phyloP scores from a whole-genome alignment of 2,113 vertebrate species.

The cat (Felis catus) region DNA sequence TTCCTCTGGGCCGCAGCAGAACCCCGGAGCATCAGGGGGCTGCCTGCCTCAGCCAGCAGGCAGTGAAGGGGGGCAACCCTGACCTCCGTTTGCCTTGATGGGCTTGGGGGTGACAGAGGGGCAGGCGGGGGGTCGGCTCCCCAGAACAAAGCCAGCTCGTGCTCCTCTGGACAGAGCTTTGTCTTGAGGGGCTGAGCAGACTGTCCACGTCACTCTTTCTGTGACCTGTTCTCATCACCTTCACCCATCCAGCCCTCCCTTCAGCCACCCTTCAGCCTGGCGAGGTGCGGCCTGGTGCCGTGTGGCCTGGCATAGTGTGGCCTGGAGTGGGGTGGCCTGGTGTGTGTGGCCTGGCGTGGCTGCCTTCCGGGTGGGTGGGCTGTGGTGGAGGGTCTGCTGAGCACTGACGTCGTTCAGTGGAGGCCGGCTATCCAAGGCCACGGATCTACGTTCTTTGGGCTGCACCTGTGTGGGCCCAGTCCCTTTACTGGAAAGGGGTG shows the following conservation, averaged over 20 bases:
- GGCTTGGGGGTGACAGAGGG: not conserved
- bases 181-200: not conserved
- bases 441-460: no score
- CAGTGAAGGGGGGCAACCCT: fast-evolving
- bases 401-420: not conserved
- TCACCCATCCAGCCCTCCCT: not conserved
- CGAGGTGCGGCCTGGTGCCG: fast-evolving
- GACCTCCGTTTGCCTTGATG: not conserved
- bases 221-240: not conserved
- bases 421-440: not conserved
- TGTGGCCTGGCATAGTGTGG: no score
- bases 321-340: no score
- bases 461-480: no score
- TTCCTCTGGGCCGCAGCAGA: not conserved
- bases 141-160: not conserved
- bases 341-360: not conserved
- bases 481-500: not conserved
- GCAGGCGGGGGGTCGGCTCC: not conserved
- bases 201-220: not conserved
- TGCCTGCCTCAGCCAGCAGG: fast-evolving
- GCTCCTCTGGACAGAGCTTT: not conserved
- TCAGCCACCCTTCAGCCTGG: not conserved
- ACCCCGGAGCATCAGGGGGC: not conserved
- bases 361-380: fast-evolving
- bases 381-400: not conserved